Conservation (phyloP, 2,113 vertebrate species). For the Takifugu bimaculatus region DNA sequence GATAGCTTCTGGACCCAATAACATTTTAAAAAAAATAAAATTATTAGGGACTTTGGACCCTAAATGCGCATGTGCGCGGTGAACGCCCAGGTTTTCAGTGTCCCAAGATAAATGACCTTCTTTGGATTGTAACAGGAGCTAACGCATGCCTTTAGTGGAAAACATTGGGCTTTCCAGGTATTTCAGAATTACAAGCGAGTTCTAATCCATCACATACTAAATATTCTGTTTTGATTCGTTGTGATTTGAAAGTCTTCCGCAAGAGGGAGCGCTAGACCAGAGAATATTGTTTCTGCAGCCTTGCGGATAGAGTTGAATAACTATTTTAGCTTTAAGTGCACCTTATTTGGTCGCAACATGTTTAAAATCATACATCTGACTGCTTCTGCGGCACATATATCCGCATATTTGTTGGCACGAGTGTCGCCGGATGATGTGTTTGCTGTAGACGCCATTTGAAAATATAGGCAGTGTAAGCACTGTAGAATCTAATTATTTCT, state of each 20-base stretch:
- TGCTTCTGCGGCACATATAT: slow-evolving; percentile 38
- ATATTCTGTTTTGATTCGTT: background rate
- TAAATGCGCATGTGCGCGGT: slow-evolving; percentile 18
- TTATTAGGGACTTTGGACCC: no score
- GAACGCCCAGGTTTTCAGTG: slow-evolving; percentile 13
- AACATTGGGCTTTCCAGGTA: background rate
- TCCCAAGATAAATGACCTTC: background rate
- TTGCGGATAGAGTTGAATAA: slow-evolving; percentile 30
- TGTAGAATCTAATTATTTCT: slow-evolving; percentile 99
- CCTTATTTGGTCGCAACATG: slow-evolving; percentile 67
- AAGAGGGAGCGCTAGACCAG: slow-evolving; percentile 37
- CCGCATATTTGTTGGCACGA: slow-evolving; percentile 77
- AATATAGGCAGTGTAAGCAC: slow-evolving; percentile 99
- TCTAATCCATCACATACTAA: no score
- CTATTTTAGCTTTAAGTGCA: slow-evolving; percentile 64
- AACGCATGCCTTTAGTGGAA: background rate
- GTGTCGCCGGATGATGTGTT: slow-evolving; percentile 76
- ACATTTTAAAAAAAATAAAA: no score
- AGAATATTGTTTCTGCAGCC: slow-evolving; percentile 1
- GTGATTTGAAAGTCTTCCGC: slow-evolving; percentile 15
- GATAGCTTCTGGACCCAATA: no score
- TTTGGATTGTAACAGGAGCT: background rate
- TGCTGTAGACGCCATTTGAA: slow-evolving; percentile 92
- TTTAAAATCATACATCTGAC: slow-evolving; percentile 66
- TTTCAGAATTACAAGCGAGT: no score